Percentiles rank a stretch among this genome's conserved stretches.
Evolutionary conservation across 2,888 invertebrate genomes (phyloP).

Genomic region (Scelioninae gen. 2): DNA sequence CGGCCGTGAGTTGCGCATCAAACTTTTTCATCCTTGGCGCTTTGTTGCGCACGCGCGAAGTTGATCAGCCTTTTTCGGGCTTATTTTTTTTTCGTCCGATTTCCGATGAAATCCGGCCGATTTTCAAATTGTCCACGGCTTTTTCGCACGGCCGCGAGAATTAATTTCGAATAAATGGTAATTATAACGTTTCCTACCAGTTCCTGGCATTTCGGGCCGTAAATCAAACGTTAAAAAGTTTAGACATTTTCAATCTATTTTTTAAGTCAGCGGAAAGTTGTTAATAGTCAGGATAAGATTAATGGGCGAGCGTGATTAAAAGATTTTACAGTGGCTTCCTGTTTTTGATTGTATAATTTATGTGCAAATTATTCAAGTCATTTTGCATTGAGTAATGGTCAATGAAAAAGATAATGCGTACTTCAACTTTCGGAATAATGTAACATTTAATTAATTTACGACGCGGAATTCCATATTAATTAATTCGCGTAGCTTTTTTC

Average conservation of each 20-base stretch:
- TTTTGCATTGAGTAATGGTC: slow-evolving; percentile 52
- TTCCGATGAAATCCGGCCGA: too few species aligned
- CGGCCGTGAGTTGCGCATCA: slow-evolving; percentile 22
- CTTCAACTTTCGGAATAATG: slow-evolving; percentile 50
- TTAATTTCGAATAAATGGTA: too few species aligned
- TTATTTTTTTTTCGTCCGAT: too few species aligned
- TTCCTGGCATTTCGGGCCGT: slow-evolving; percentile 10
- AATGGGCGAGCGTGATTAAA: slow-evolving; percentile 47
- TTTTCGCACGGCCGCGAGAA: too few species aligned
- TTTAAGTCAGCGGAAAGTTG: slow-evolving; percentile 48
- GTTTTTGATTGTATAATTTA: slow-evolving; percentile 55
- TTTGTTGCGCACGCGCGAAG: slow-evolving; percentile 7
- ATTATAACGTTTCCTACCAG: slow-evolving; percentile 7
- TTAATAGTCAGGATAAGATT: slow-evolving; percentile 52
- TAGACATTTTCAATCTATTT: slow-evolving; percentile 44
- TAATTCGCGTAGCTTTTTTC: slow-evolving; percentile 11
- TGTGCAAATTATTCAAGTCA: slow-evolving; percentile 52
- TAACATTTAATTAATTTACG: slow-evolving; percentile 46
- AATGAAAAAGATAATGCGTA: slow-evolving; percentile 51
- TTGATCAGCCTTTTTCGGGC: slow-evolving; percentile 2
- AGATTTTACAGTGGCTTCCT: slow-evolving; percentile 48
- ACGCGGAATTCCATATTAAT: slow-evolving; percentile 30
- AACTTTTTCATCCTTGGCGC: slow-evolving; percentile 12
- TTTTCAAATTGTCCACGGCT: too few species aligned
- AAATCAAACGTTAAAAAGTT: slow-evolving; percentile 44